Evolutionary conservation across 2,797 vertebrate species (phyloP), one percentile per base, ranked within the genome.

Genomic region (Picus viridis): DNA sequence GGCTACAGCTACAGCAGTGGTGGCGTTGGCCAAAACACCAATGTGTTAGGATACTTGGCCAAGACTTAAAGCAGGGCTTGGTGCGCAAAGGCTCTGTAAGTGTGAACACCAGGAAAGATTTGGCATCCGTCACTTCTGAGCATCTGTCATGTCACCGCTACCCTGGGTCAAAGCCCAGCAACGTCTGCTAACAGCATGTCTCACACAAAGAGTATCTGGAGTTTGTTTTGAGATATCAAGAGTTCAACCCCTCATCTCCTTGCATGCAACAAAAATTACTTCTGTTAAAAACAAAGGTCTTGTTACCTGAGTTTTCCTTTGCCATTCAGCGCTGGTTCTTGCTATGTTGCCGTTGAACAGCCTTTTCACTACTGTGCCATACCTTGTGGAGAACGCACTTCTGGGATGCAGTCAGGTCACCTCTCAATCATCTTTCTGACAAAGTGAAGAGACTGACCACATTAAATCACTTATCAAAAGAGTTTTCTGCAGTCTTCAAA

Each of bases 401-500:
- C 65, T 64, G 51, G 7, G 39, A 45, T 61, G 59, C 80, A 92
- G 59, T 88, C 76, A 93, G 54, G 70, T 70, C 70, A 92, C 71
- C 36, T 76, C 89, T 86, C 87, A 75, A 63, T 90, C 89, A 85
- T 49, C n/a, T 57, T 76, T 78, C 49, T 91, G 88, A 91, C 45
- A 83, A 74, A 62, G 14, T 92, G 64, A 95, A 93, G 93, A 89
- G 77, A 63, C 18, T 23, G 20, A 89, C 15, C 39, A 88, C 53
- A 81, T 88, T 93, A 78, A 93, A 78, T 79, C 67, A 83, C 67
- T 88, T 61, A 45, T 20, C n/a, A 70, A 72, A 94, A 95, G 65
- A 43, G 29, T 58, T 56, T 65, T 78, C 16, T 65, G 47, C 26
- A 81, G 43, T 22, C 15, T 27, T 87, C 39, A 32, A 32, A 92